A percentile compares a stretch with the other conserved stretches of the same genome.
These are phyloP conservation scores for Lynx canadensis DNA, from an alignment of 2,113 vertebrate genomes.

Conservation along the genomic window DNA sequence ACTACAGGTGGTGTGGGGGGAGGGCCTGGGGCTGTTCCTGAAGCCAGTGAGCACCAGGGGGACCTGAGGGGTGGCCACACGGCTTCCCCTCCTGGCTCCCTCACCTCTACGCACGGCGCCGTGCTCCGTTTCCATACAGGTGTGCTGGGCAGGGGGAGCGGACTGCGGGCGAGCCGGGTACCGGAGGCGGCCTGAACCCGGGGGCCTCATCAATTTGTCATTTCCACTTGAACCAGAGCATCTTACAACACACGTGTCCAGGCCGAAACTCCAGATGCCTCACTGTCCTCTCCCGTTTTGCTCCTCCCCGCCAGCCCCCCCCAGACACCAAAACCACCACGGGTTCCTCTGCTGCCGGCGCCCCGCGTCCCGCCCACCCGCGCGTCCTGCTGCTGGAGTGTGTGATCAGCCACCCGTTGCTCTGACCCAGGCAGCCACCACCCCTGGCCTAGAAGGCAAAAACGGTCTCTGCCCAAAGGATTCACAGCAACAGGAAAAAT, in stretches of 20 bases:
- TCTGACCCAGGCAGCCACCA: neutral
- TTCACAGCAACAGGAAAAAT: neutral
- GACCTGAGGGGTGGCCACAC: neutral
- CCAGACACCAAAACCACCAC: neutral
- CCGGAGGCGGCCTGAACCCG: neutral
- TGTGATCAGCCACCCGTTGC: neutral
- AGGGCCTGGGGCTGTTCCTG: neutral
- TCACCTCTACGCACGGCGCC: accelerated
- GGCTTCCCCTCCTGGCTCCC: neutral
- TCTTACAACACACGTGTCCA: neutral
- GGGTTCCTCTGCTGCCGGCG: neutral
- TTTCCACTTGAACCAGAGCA: neutral
- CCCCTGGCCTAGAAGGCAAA: neutral
- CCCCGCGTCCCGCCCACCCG: neutral
- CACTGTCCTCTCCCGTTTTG: neutral
- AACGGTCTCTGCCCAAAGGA: neutral
- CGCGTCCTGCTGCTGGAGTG: accelerated
- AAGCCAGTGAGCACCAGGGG: neutral
- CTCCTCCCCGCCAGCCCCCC: neutral
- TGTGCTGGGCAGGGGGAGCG: accelerated
- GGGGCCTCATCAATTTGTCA: neutral
- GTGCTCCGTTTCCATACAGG: neutral
- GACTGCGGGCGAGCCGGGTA: neutral
- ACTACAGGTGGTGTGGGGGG: accelerated
- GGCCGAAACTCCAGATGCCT: neutral